phyloP scores from a whole-genome alignment of 2,113 vertebrate genomes.

The Siniperca knerii region DNA sequence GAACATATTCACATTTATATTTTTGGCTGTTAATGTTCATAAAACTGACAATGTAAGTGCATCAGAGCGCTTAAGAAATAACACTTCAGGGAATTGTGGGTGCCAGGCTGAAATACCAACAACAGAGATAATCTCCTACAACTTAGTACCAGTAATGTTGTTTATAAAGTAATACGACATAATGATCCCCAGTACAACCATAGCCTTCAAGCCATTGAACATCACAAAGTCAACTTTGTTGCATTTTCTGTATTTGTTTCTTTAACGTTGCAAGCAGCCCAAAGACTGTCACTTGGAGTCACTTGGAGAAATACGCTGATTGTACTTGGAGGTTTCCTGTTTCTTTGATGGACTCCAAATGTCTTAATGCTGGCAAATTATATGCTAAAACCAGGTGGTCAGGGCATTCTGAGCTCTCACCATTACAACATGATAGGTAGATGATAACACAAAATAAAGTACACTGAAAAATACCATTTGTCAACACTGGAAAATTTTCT shows the following conservation, averaged over 20 bases:
- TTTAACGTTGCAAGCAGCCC: neutral
- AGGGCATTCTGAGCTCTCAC: constrained; percentile 1
- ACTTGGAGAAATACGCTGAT: too few species aligned
- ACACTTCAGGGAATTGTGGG: accelerated
- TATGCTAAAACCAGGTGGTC: neutral
- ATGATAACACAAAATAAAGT: neutral
- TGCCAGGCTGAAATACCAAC: neutral
- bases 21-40: neutral
- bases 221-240: neutral
- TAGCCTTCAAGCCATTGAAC: neutral
- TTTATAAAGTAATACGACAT: neutral
- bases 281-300: neutral
- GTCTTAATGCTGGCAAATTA: neutral
- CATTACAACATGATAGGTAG: neutral
- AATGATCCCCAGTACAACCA: neutral
- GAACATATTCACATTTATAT: neutral
- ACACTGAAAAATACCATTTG: too few species aligned
- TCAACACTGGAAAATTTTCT: too few species aligned
- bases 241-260: neutral
- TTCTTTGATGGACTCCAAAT: too few species aligned
- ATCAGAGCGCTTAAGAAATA: neutral
- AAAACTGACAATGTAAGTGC: neutral
- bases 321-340: too few species aligned
- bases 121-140: neutral
- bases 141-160: neutral